phyloP scores from a whole-genome alignment of 2,888 invertebrate species.

The Liopterus haemorrhoidalis region DNA sequence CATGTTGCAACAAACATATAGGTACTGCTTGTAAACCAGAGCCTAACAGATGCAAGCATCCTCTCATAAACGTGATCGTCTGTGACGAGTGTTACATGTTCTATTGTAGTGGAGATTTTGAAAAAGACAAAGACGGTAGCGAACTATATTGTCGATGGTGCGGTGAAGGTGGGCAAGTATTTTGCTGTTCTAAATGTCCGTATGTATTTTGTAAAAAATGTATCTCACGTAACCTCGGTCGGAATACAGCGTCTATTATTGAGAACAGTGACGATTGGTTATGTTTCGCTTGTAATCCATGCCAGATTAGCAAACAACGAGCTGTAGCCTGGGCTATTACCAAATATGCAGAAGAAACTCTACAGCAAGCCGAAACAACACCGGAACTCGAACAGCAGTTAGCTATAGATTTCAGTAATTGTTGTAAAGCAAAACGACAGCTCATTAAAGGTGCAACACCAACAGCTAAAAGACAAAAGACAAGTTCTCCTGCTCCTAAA shows the following conservation, averaged over 20 bases:
- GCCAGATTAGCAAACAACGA: slow-evolving; percentile 58
- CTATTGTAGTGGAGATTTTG: slow-evolving; percentile 75
- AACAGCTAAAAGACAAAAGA: too few relatives aligned
- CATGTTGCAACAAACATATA: slow-evolving; percentile 68
- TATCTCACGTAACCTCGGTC: slow-evolving; percentile 65
- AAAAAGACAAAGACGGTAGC: slow-evolving; percentile 76
- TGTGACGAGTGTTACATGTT: slow-evolving; percentile 69
- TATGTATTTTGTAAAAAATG: slow-evolving; percentile 74
- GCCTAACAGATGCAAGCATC: slow-evolving; percentile 63
- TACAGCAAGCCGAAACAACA: slow-evolving; percentile 51
- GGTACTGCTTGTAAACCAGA: slow-evolving; percentile 64
- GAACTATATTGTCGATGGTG: slow-evolving; percentile 81
- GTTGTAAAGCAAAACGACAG: too few relatives aligned
- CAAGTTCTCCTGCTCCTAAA: too few relatives aligned
- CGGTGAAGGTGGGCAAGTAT: slow-evolving; percentile 65
- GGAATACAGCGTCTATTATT: slow-evolving; percentile 60
- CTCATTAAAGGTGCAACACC: too few relatives aligned
- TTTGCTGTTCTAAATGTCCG: slow-evolving; percentile 71
- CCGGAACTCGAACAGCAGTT: too few relatives aligned
- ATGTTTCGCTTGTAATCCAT: slow-evolving; percentile 68
- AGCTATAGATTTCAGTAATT: too few relatives aligned
- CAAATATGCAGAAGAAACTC: slow-evolving; percentile 60
- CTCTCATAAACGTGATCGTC: slow-evolving; percentile 64
- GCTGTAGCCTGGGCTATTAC: slow-evolving; percentile 68
- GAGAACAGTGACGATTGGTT: slow-evolving; percentile 74